Evolutionary conservation across 2,113 vertebrate genomes (phyloP).

Genomic region (Chaetodon auriga): DNA sequence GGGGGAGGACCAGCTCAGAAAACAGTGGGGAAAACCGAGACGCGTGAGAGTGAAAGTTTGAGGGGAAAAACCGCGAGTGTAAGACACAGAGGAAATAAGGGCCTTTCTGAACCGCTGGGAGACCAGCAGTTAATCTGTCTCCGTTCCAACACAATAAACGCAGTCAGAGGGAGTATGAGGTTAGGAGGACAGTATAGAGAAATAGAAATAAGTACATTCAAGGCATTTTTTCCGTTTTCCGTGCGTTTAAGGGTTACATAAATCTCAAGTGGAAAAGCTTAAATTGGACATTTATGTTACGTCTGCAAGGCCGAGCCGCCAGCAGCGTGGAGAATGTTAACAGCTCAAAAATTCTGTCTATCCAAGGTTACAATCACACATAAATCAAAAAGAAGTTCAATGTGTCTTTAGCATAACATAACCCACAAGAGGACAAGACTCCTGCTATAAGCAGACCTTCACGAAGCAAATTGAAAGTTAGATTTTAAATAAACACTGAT

Average conservation of each 20-base stretch:
- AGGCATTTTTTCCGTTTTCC: constrained; percentile 54
- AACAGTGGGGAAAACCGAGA: constrained; percentile 79
- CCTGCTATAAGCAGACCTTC: background rate
- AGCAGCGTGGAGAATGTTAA: constrained; percentile 51
- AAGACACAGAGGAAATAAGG: constrained; percentile 72
- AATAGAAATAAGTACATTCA: constrained; percentile 59
- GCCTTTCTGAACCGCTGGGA: constrained; percentile 68
- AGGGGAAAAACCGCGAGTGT: constrained; percentile 68
- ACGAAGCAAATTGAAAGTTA: background rate
- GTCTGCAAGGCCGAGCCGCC: constrained; percentile 36
- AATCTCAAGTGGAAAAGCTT: constrained; percentile 61
- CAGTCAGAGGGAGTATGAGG: constrained; percentile 49
- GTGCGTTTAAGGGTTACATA: constrained; percentile 65
- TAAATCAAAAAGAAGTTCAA: constrained; percentile 45
- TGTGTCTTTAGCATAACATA: constrained; percentile 16
- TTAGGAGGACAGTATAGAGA: constrained; percentile 48
- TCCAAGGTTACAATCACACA: constrained; percentile 47
- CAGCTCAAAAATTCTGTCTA: constrained; percentile 28
- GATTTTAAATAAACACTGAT: background rate
- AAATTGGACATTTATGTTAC: constrained; percentile 63
- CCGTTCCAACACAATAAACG: constrained; percentile 60
- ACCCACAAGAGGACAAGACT: background rate
- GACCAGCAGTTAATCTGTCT: constrained; percentile 72
- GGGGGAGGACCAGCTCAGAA: constrained; percentile 67
- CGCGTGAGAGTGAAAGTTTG: constrained; percentile 78